Evolutionary conservation across 2,888 invertebrate genomes (phyloP).

Genomic region (Phyto melanocephala): DNA sequence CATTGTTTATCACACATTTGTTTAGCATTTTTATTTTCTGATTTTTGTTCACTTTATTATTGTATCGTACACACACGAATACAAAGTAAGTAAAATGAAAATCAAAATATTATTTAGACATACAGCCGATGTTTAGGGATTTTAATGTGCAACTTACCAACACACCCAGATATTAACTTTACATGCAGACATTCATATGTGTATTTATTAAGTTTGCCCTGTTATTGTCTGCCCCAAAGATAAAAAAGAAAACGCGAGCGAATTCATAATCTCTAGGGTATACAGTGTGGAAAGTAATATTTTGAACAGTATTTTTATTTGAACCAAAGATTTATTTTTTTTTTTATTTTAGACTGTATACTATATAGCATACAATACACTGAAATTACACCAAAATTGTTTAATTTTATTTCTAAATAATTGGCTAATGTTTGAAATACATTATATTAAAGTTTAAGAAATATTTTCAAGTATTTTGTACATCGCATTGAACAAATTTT

Average conservation of each 20-base stretch:
- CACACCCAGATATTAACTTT: conserved; percentile 7
- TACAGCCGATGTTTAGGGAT: conserved; percentile 32
- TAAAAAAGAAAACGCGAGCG: background rate
- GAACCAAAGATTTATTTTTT: no score
- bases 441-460: no score
- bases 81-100: conserved; percentile 8
- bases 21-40: background rate
- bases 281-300: no score
- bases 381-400: no score
- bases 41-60: conserved; percentile 40
- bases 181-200: background rate
- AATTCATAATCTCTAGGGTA: background rate
- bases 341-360: no score
- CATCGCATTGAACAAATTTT: no score
- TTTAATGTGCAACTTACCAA: background rate
- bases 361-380: no score
- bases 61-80: background rate
- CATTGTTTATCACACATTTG: conserved; percentile 36
- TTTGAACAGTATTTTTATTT: no score
- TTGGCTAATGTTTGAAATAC: no score
- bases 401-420: no score
- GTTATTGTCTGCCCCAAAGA: background rate
- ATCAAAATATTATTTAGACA: conserved; percentile 43
- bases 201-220: conserved; percentile 26
- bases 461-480: no score